Base-by-base conservation (phyloP, 2,888 invertebrate genomes). In the Lissocephala sabroskyi region DNA sequence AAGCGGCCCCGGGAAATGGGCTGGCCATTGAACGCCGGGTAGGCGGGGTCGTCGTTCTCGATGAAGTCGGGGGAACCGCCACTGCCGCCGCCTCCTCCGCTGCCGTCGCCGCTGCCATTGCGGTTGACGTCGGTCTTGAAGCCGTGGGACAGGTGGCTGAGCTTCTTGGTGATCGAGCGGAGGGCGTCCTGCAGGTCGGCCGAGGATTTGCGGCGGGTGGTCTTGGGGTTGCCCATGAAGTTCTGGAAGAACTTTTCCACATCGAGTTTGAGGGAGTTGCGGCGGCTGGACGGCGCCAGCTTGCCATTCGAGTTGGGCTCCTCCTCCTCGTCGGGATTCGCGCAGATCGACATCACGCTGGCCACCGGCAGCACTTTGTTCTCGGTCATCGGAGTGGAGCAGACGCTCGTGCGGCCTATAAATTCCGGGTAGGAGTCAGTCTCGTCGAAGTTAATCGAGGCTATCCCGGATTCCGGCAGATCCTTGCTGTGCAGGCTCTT, bases 311-410 rank as follows among this genome's bases (percentile, higher is more conserved):
- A 68, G 35, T 73, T 71, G 42, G 64, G 56, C 45, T 70, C 70
- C 47, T 75, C 65, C 47, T 75, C 65, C 33, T 75, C 86, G 37
- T 88, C 88, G 0, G 89, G 87, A 73, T 89, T 88, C 56, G 89
- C 89, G 77, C 92, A 92, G 65, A 93, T 93, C 0, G 92, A 91
- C 59, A 93, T 86, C 32, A 91, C 89, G 52, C 89, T 91, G 7
- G 88, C 91, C n/a, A 89, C 91, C 63, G 92, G 91, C 4, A 93
- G 78, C 1, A 93, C 87, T 80, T 92, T 91, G 79, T 89, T 91
- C 76, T 93, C 93, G 0, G 91, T 88, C 87, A 93, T 88, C 0
- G 93, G 93, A 0, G 93, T 93, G 0, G 91, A 91, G 59, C 92
- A 92, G 0, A 93, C 89, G 56, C 92, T 92, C 0, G 92, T 92